Percentiles rank a stretch among this genome's conserved stretches.
Evolutionary conservation across 1,140 invertebrate genomes (phyloP).

Genomic region (Meloidogyne chitwoodi): DNA sequence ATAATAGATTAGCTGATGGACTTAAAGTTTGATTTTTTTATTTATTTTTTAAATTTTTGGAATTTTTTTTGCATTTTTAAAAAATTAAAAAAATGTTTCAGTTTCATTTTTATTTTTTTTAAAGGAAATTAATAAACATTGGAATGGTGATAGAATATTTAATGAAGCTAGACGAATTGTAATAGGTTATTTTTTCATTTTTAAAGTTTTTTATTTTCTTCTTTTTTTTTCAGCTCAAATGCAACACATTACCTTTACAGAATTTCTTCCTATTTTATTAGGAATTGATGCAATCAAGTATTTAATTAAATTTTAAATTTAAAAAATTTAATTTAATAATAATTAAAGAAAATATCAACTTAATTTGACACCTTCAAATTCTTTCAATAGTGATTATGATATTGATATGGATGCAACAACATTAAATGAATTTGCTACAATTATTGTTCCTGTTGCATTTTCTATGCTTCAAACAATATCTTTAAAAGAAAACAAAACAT

Average conservation of each 20-base stretch:
- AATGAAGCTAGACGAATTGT: conserved; percentile 80
- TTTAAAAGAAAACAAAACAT: background rate
- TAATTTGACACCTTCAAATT: conserved; percentile 18
- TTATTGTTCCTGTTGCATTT: conserved; percentile 38
- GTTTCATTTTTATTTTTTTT: background rate
- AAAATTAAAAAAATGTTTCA: background rate
- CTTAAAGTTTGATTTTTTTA: conserved; percentile 38
- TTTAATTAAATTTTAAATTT: background rate
- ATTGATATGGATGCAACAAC: conserved; percentile 38
- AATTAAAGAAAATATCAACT: conserved; percentile 38
- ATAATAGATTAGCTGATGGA: conserved; percentile 60
- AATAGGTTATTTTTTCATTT: conserved; percentile 34
- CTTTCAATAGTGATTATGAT: conserved; percentile 41
- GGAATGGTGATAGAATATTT: conserved; percentile 87
- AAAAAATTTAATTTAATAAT: conserved; percentile 26
- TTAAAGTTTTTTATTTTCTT: conserved; percentile 34
- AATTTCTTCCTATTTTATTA: conserved; percentile 61
- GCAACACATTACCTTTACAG: conserved; percentile 59
- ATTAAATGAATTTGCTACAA: conserved; percentile 46
- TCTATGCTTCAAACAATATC: conserved; percentile 21
- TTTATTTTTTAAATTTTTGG: no score
- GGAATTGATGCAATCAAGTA: conserved; percentile 46
- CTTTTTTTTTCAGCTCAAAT: conserved; percentile 34
- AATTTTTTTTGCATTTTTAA: background rate
- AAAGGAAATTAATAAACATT: conserved; percentile 82